Evolutionary conservation across 2,888 invertebrate species (phyloP), one percentile per base, ranked within the genome.

Genomic region (Meganola albula): DNA sequence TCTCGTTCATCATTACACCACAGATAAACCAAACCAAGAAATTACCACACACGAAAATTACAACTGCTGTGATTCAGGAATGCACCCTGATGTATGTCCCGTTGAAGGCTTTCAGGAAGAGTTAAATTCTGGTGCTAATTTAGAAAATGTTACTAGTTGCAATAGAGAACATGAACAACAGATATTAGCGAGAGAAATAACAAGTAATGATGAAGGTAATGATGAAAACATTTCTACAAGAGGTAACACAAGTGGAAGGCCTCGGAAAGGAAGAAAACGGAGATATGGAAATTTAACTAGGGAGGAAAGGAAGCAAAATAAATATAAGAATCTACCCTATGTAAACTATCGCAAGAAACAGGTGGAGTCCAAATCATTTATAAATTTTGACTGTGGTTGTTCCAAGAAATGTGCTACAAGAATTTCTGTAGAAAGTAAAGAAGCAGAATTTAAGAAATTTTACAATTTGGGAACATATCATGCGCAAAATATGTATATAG

Each of bases 341-440:
- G 27, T 34, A 34, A 28, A 29, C 22, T 6, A 12, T 28, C 27
- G 28, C 12, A 34, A 34, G 12, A 13, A 24, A 4, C 20, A 27
- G 27, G 24, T 28, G 12, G 27, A 34, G 23, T 24, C 34, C 21
- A 34, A 29, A 34, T 24, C 1, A 29, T 29, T 29, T 34, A 4
- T 34, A 12, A 29, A 29, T 34, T 29, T 25, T 32, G 32, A 32
- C 27, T 32, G 26, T 27, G 8, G 27, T 32, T 23, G 27, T 4
- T 22, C 11, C 22, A 32, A 25, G 16, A 32, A 27, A 32, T 32
- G 26, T 23, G 27, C 26, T 22, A 23, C 26, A 23, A 27, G 26
- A 22, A 22, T 32, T 2, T 16, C 22, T 22, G 32, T 32, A 22
- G 22, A 32, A 32, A 32, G 16, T 23, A 26, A 22, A 7, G 10